Conservation (phyloP, 2,113 vertebrate genomes). For the Abramis brama region DNA sequence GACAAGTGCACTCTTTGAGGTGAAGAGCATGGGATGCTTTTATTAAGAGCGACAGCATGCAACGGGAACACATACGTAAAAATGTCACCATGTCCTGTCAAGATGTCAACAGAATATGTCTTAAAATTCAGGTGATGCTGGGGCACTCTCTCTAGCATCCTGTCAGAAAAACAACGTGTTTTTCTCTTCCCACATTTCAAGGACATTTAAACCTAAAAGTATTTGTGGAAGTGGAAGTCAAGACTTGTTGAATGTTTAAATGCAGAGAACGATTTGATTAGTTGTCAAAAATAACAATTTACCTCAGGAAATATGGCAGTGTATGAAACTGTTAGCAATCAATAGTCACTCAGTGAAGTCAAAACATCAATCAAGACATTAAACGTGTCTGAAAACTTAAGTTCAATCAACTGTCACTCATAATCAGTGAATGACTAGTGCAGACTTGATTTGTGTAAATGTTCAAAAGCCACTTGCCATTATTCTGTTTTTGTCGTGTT, state of each 20-base stretch:
- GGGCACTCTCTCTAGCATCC: not conserved
- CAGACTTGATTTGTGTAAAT: not conserved
- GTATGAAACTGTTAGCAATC: not conserved
- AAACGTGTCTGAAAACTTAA: not conserved
- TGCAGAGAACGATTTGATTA: not conserved
- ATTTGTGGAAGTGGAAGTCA: not conserved
- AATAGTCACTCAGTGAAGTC: not conserved
- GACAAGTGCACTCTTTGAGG: not conserved
- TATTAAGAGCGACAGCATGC: conserved; percentile 2
- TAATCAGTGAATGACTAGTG: not conserved
- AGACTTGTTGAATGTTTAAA: conserved; percentile 2
- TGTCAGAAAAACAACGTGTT: not conserved
- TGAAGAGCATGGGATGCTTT: not conserved
- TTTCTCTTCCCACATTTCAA: not conserved
- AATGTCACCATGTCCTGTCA: conserved; percentile 3
- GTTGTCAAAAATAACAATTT: not conserved
- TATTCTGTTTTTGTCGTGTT: not conserved
- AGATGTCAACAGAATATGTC: not conserved
- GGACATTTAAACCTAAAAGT: not conserved
- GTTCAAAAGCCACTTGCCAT: not conserved
- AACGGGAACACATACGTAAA: not conserved
- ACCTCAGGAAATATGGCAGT: not conserved
- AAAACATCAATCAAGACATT: not conserved
- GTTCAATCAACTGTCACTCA: not conserved
- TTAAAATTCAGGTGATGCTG: not conserved